Percentiles rank a stretch among this genome's conserved stretches.
Conservation (phyloP, 2,113 vertebrate species). For the Mobula birostris region DNA sequence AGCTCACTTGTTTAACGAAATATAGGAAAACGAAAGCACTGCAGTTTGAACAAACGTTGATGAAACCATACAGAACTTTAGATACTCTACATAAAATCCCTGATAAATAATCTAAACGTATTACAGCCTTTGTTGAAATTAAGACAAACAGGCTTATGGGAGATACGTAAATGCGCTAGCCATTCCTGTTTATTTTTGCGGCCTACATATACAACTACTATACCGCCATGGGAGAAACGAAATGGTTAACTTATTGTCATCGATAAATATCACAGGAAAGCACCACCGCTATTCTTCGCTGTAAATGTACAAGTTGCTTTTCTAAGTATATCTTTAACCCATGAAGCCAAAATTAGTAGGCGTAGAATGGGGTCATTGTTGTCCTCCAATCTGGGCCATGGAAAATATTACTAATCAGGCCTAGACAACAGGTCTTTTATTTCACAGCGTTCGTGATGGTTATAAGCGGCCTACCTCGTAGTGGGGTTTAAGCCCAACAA, state of each 20-base stretch:
- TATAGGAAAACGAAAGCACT: background rate
- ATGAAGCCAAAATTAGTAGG: background rate
- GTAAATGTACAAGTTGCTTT: background rate
- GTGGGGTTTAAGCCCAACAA: conserved; percentile 10
- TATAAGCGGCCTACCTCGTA: conserved; percentile 31
- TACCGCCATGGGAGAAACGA: background rate
- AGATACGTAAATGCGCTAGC: conserved; percentile 22
- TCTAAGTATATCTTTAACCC: background rate
- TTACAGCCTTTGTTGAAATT: conserved; percentile 6
- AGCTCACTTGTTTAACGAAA: background rate
- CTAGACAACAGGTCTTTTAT: conserved; percentile 29
- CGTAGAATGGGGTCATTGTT: background rate
- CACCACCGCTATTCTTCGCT: background rate
- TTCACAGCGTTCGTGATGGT: conserved; percentile 12
- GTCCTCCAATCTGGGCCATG: background rate
- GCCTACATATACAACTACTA: conserved; percentile 12
- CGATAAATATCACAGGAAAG: background rate
- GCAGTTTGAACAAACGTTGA: too few species aligned
- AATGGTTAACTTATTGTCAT: background rate
- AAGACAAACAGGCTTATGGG: background rate
- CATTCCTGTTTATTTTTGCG: conserved; percentile 33
- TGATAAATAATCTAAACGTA: background rate
- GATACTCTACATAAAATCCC: background rate
- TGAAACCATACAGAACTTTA: background rate
- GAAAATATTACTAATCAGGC: conserved; percentile 32